phyloP scores from a whole-genome alignment of 2,113 vertebrate genomes.

The Emberiza fucata region DNA sequence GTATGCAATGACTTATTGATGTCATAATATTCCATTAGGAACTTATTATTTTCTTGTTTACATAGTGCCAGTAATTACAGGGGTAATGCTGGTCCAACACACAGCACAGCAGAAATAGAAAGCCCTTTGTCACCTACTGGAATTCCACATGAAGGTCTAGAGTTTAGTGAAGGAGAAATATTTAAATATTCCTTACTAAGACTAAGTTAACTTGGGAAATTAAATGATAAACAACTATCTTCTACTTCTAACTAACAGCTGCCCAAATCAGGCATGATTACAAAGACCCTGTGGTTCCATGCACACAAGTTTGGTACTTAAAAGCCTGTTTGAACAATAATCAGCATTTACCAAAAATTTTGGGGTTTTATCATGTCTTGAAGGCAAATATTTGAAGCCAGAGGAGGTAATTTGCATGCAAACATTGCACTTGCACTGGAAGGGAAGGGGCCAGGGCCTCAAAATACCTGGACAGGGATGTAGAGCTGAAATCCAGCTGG shows the following conservation, averaged over 20 bases:
- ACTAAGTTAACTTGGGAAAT: background rate
- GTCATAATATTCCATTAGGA: constrained; percentile 31
- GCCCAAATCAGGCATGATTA: background rate
- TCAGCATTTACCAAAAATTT: background rate
- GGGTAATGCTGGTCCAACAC: background rate
- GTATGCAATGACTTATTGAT: constrained; percentile 7
- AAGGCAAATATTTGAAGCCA: background rate
- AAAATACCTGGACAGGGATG: no score
- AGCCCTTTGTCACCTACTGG: background rate
- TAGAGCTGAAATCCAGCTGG: no score
- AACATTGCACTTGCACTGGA: background rate
- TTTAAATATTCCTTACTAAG: background rate
- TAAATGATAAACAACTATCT: background rate
- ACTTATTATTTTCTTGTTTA: constrained; percentile 35
- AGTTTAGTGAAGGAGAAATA: background rate
- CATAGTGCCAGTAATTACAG: constrained; percentile 6
- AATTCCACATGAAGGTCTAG: background rate
- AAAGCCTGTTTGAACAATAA: background rate
- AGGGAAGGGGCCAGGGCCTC: background rate
- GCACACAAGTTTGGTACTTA: background rate
- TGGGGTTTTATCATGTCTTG: background rate
- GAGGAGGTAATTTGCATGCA: background rate
- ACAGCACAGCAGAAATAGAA: background rate
- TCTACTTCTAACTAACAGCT: background rate
- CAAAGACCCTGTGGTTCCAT: background rate